These are phyloP conservation scores for Rhinoraja longicauda DNA, from an alignment of 2,797 vertebrate species.

Conservation along the genomic window DNA sequence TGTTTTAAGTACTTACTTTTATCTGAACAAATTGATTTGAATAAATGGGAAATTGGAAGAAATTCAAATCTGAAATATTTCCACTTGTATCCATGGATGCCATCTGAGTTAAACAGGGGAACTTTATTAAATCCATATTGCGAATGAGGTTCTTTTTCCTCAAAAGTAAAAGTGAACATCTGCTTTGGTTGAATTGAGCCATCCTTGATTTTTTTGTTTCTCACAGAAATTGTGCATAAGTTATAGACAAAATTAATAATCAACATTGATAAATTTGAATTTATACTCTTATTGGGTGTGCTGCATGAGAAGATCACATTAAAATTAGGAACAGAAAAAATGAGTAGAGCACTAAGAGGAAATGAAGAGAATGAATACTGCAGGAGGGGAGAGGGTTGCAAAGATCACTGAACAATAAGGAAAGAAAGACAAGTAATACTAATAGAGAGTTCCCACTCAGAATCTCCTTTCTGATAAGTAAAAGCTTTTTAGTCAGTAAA, in stretches of 20 bases:
- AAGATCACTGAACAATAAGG: no score
- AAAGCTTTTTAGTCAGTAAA: neutral
- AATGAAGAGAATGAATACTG: neutral
- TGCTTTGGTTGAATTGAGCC: neutral
- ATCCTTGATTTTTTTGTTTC: neutral
- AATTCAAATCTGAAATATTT: constrained; percentile 13
- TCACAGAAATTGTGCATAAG: neutral
- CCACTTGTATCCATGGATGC: neutral
- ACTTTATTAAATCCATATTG: neutral
- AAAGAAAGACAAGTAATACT: neutral
- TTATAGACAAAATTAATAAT: neutral
- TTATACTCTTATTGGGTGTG: neutral
- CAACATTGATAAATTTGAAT: neutral
- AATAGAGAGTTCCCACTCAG: neutral
- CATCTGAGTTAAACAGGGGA: neutral
- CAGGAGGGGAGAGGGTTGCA: neutral
- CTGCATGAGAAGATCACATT: neutral
- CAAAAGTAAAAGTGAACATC: neutral
- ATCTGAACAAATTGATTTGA: neutral
- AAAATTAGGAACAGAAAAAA: neutral
- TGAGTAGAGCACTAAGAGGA: neutral
- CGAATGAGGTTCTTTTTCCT: neutral
- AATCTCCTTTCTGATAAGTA: neutral
- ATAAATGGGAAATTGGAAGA: neutral
- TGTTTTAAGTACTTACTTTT: neutral